A percentile compares a stretch with the other conserved stretches of the same genome.
These are phyloP conservation scores for Drosophila bunnanda DNA, from an alignment of 2,888 invertebrate species.

Conservation along the genomic window DNA sequence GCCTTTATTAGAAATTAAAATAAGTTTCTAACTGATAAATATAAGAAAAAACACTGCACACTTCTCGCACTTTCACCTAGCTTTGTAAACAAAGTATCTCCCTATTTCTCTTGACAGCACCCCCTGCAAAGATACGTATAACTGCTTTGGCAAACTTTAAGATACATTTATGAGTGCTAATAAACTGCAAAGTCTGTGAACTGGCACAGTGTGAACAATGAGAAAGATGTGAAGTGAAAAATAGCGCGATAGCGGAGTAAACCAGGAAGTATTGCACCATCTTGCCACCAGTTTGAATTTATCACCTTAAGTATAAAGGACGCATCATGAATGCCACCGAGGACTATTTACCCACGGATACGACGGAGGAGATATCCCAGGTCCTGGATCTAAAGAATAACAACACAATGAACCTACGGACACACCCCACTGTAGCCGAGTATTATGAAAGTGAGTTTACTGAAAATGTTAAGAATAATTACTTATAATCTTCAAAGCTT, in stretches of 20 bases:
- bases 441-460: conserved; percentile 78
- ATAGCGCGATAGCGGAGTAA: conserved; percentile 18
- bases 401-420: conserved; percentile 51
- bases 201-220: conserved; percentile 35
- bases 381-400: conserved; percentile 34
- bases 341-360: conserved; percentile 16
- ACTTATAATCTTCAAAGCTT: not conserved
- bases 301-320: conserved; percentile 32
- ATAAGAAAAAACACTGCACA: not conserved
- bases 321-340: conserved; percentile 46
- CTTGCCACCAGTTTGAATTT: conserved; percentile 63
- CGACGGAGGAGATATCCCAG: conserved; percentile 38
- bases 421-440: conserved; percentile 75
- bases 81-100: not conserved
- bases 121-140: not conserved
- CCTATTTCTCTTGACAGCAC: conserved; percentile 4
- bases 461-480: not conserved
- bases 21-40: not conserved
- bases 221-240: conserved; percentile 60
- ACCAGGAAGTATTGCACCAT: conserved; percentile 41
- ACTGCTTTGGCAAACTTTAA: conserved; percentile 30
- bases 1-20: not conserved
- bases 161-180: conserved; percentile 48
- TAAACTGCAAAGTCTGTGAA: conserved; percentile 25
- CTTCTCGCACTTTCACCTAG: conserved; percentile 43